Evolutionary conservation across 2,888 invertebrate genomes (phyloP), one percentile per base, ranked within the genome.

Genomic region (Rutpela maculata): DNA sequence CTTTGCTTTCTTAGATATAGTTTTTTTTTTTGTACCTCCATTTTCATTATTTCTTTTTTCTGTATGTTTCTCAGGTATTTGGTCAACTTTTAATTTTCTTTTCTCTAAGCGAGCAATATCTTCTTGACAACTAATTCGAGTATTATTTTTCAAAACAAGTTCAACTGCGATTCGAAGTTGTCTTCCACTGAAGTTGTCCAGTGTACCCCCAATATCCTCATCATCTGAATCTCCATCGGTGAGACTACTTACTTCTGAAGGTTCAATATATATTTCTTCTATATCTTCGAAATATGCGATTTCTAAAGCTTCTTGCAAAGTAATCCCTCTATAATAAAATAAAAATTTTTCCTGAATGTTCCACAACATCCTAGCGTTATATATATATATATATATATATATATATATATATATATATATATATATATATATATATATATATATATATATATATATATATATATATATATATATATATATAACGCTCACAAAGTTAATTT

Each of bases 201-300:
- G 35, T 43, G 67, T 76, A 12, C 77, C 79, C 56, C 74, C 79
- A 26, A 74, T 68, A 60, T 80, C 77, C 69, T 80, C 80, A 43
- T 80, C 78, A 18, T 62, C 80, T 18, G 78, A 80, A 67, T 78
- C 80, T 22, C 77, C 78, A 62, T 78, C 78, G 0, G 80, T 73
- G 9, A 79, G 70, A 18, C 59, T 63, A 57, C 59, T 60, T 26
- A 38, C 12, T 12, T 76, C 74, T n/a, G 76, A 78, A 10, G 78
- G 78, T 72, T 76, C 76, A 26, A 78, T 69, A 62, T 73, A 78
- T 69, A 78, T 70, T 31, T 75, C 74, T 5, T 66, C 68, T 56
- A 56, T 55, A 55, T 78, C 75, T 59, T 78, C 78, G 12, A 57
- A 57, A 66, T 76, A 76, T 1, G 74, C 76, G 31, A 78, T 78